Evolutionary conservation across 2,888 invertebrate species (phyloP), one percentile per base, ranked within the genome.

Genomic region (Panopea generosa): DNA sequence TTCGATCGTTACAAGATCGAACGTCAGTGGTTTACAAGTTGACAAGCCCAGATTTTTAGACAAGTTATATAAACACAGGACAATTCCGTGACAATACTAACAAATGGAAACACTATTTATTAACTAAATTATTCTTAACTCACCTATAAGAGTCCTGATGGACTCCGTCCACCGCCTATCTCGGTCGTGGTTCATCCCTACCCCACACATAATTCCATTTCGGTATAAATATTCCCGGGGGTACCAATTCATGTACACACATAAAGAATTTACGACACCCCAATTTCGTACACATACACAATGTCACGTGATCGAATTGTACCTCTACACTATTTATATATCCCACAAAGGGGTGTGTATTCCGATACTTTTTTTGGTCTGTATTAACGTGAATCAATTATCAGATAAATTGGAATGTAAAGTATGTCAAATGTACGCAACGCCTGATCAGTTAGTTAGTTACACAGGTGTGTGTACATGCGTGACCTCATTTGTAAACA

Each of bases 401-500:
- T 60, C 40, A 53, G 60, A 60, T 72, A 66, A 29, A 53, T n/a
- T 52, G 66, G 66, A 72, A 66, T 72, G 59, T 72, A 33, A 57
- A 59, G 55, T 66, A 66, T 72, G 52, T 38, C 52, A 52, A 52
- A 26, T 22, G 24, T 16, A 29, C 4, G 16, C 14, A 11, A 3
- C 29, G 7, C 11, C 27, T 20, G 53, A 29, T 65, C 43, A 27
- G 40, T 43, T 43, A 40, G n/a, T n/a, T n/a, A n/a, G n/a, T n/a
- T 40, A 20, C 45, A 65, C 65, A 74, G 63, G 68, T 57, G 67
- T 57, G 62, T 50, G 24, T 29, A 59, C 50, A 56, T 50, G 50
- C 66, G 18, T 76, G 76, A 76, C 76, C 76, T 71, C 71, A 71
- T 67, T 76, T 50, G 71, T 76, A 76, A 67, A 71, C 76, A 76